Evolutionary conservation across 53 echinoderm and acorn worm genomes (phyloP), one percentile per base, ranked within the genome.

Genomic region (Antedon mediterranea): DNA sequence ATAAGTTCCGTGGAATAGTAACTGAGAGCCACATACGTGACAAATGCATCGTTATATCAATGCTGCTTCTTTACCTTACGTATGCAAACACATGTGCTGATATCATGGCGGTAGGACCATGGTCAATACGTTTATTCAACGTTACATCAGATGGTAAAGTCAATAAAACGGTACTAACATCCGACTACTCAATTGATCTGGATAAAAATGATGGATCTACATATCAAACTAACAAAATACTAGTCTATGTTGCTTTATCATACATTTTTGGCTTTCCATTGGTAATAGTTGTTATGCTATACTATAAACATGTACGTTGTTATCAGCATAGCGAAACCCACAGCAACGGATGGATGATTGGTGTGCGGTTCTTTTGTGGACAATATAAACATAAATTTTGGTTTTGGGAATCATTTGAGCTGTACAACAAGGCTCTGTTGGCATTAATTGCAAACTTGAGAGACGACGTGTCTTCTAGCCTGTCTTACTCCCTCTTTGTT

Each of bases 381-480:
- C 81, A 77, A 28, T 85, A 85, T 33, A 77, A 77, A 43, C 3
- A 31, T 11, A 31, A 77, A 43, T 81, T 81, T 76, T 85, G 81
- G 81, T 85, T 78, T 43, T 85, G 85, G 85, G 85, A 85, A 32
- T 77, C 81, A 26, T 30, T 81, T 23, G 85, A 86, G 29, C 44
- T 82, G 29, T 5, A 31, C 31, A 78, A 82, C 32, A 86, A 74
- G 34, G 74, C 82, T 29, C 9, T 82, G 5, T 78, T 78, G 70
- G 78, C 78, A 3, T 29, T 73, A 3, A 71, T 85, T 11, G 28
- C 57, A 18, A 57, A 57, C 57, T 57, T 11, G 15, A 57, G 23
- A 26, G 57, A 57, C 20, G 57, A 57, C 20, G 14, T 15, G 41
- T 13, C 41, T 57, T 57, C 57, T 26, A 57, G 23, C 20, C 9